Percentiles rank a stretch among this genome's conserved stretches.
Evolutionary conservation across 2,797 vertebrate species (phyloP).

Genomic region (Brachyalestes nurse): DNA sequence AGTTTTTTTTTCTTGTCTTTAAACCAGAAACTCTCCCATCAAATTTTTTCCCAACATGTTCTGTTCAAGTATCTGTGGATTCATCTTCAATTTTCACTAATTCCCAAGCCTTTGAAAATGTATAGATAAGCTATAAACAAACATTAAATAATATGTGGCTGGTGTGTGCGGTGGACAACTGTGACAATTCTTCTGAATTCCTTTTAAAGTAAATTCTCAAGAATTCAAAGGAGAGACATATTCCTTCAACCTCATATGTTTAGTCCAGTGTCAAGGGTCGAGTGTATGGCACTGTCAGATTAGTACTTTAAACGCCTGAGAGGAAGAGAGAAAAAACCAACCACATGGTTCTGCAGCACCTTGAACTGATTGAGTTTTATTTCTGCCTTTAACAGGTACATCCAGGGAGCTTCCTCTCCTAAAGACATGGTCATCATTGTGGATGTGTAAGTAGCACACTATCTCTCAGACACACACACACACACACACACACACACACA

Average conservation of each 20-base stretch:
- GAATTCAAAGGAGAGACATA: too few relatives aligned
- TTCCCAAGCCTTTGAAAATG: background rate
- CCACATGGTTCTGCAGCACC: constrained; percentile 21
- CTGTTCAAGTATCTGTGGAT: too few relatives aligned
- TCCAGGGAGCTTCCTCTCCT: constrained; percentile 96
- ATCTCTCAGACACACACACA: background rate
- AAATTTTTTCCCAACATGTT: too few relatives aligned
- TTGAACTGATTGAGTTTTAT: constrained; percentile 34
- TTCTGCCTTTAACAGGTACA: constrained; percentile 86
- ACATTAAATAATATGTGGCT: too few relatives aligned
- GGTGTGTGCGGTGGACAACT: too few relatives aligned
- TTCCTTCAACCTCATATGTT: too few relatives aligned
- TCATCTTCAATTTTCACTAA: too few relatives aligned
- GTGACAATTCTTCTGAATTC: too few relatives aligned
- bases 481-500: background rate
- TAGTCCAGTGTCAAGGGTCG: background rate
- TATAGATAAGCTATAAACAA: background rate
- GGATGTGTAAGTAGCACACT: constrained; percentile 91
- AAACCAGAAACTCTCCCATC: too few relatives aligned
- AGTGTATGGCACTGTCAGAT: background rate
- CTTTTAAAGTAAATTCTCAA: too few relatives aligned
- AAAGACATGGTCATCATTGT: constrained; percentile 99
- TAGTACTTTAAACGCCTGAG: background rate
- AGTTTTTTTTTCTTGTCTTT: too few relatives aligned
- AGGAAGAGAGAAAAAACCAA: background rate